Evolutionary conservation across 2,888 invertebrate genomes (phyloP).

Genomic region (Acronicta aceris): DNA sequence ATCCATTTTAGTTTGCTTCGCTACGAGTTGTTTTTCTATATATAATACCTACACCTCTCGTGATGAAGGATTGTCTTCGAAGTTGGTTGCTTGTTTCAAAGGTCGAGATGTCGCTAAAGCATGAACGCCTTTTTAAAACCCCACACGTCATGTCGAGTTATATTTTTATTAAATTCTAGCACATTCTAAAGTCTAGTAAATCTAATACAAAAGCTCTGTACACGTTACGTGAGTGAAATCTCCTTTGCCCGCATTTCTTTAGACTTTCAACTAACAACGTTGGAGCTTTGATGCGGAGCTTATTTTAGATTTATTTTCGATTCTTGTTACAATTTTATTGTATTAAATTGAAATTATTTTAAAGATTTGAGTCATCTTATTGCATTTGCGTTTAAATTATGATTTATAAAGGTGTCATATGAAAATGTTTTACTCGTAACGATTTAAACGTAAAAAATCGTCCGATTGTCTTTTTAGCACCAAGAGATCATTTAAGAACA

Average conservation of each 20-base stretch:
- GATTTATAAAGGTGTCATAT: too few species aligned
- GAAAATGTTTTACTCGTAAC: too few species aligned
- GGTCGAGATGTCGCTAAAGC: neutral
- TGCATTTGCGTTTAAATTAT: too few species aligned
- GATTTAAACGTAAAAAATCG: too few species aligned
- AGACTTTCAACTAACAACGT: constrained; percentile 24
- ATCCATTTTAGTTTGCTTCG: too few species aligned
- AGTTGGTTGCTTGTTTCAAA: too few species aligned
- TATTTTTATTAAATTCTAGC: constrained; percentile 1
- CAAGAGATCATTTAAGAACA: too few species aligned
- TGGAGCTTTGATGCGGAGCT: constrained; percentile 15
- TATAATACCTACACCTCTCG: too few species aligned
- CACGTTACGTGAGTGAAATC: constrained; percentile 22
- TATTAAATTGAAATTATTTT: neutral
- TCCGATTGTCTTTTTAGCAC: too few species aligned
- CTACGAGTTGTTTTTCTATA: too few species aligned
- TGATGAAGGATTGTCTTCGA: too few species aligned
- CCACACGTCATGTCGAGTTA: constrained; percentile 12
- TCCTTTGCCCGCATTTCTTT: constrained; percentile 10
- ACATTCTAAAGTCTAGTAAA: constrained; percentile 3
- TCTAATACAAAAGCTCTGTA: constrained; percentile 19
- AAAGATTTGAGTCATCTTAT: neutral
- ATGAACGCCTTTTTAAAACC: neutral
- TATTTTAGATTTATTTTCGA: constrained; percentile 10
- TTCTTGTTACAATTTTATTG: constrained; percentile 4